These are phyloP conservation scores for Acinonyx jubatus DNA, from an alignment of 2,113 vertebrate genomes.

Conservation along the genomic window DNA sequence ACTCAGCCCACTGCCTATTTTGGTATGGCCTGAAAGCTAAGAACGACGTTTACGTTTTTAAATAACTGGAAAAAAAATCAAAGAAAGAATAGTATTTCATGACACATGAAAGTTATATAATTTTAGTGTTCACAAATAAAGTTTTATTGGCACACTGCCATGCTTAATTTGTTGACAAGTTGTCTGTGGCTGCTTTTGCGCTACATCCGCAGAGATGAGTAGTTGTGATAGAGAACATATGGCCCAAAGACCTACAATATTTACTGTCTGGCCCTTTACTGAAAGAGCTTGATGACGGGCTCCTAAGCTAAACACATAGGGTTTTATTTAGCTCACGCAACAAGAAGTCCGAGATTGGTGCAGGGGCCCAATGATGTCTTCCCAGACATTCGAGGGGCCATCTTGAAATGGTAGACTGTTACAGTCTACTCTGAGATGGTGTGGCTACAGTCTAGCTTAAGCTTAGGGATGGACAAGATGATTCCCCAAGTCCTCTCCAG, in stretches of 20 bases:
- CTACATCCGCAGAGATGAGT: not conserved
- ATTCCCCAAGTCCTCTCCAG: not conserved
- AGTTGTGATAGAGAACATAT: accelerated
- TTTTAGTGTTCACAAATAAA: not conserved
- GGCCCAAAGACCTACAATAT: not conserved
- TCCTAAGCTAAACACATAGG: not conserved
- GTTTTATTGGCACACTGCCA: not conserved
- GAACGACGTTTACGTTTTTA: not conserved
- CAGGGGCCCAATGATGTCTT: accelerated
- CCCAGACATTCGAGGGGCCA: not conserved
- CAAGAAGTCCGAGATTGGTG: not conserved
- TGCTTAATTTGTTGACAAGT: not conserved
- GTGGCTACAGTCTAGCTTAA: not conserved
- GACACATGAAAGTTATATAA: not conserved
- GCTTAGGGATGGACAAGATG: not conserved
- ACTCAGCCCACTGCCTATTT: not conserved
- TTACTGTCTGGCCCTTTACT: not conserved
- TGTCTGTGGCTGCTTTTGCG: not conserved
- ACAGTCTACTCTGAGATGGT: not conserved
- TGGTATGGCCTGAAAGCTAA: not conserved
- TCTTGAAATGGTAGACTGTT: not conserved
- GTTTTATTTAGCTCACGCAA: not conserved
- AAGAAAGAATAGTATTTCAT: not conserved
- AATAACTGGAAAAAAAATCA: not conserved
- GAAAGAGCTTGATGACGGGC: not conserved